Conservation (phyloP, 2,888 invertebrate genomes). For the Acanthacorydalis orientalis region DNA sequence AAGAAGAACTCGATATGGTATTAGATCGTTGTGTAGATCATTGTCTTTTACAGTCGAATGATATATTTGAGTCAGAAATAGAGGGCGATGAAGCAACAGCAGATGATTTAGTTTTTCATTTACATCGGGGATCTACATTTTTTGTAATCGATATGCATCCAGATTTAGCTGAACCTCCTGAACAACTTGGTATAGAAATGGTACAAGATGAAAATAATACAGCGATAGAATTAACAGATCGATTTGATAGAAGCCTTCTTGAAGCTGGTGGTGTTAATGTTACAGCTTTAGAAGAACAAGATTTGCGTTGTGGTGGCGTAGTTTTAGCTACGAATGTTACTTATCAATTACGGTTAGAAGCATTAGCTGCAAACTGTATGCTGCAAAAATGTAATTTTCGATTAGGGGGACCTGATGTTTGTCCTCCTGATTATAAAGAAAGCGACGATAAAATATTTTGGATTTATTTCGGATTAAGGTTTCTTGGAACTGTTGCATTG, state of each 20-base stretch:
- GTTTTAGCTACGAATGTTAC: slow-evolving; percentile 51
- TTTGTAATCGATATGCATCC: slow-evolving; percentile 55
- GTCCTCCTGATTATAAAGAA: slow-evolving; percentile 64
- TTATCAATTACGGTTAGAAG: slow-evolving; percentile 36
- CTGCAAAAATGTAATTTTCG: slow-evolving; percentile 61
- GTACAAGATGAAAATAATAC: slow-evolving; percentile 55
- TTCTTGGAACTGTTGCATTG: slow-evolving; percentile 65
- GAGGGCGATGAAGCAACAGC: slow-evolving; percentile 16
- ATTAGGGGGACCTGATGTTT: slow-evolving; percentile 57
- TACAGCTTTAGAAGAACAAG: slow-evolving; percentile 54
- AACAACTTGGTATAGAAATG: slow-evolving; percentile 60
- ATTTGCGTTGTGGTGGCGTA: slow-evolving; percentile 57
- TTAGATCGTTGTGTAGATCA: slow-evolving; percentile 57
- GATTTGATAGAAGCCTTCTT: slow-evolving; percentile 48
- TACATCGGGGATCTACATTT: slow-evolving; percentile 36
- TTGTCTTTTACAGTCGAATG: slow-evolving; percentile 33
- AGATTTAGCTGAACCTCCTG: slow-evolving; percentile 55
- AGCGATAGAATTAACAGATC: slow-evolving; percentile 54
- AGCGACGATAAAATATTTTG: slow-evolving; percentile 65
- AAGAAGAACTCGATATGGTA: slow-evolving; percentile 53
- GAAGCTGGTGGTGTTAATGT: slow-evolving; percentile 52
- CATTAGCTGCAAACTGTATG: slow-evolving; percentile 52
- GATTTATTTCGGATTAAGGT: slow-evolving; percentile 63
- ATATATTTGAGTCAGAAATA: slow-evolving; percentile 21
- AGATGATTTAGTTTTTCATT: slow-evolving; percentile 38